phyloP scores from a whole-genome alignment of 2,888 invertebrate species.

The Lepidochitona cinerea region DNA sequence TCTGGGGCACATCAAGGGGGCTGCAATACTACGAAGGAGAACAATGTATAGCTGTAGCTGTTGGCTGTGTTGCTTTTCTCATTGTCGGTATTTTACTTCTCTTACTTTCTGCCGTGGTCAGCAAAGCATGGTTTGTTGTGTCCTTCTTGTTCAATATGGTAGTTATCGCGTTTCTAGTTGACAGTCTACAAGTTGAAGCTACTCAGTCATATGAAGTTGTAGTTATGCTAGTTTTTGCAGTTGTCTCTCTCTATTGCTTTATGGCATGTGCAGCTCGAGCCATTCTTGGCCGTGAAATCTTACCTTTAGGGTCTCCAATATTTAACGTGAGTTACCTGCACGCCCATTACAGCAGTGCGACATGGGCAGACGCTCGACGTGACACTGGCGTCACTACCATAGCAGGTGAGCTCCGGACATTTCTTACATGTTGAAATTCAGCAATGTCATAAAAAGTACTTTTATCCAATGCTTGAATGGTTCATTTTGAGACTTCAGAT shows the following conservation, averaged over 20 bases:
- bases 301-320: slow-evolving; percentile 44
- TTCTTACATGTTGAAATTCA: too few relatives aligned
- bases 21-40: slow-evolving; percentile 23
- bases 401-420: slow-evolving; percentile 48
- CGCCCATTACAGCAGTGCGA: slow-evolving; percentile 34
- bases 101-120: slow-evolving; percentile 40
- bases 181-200: slow-evolving; percentile 21
- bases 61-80: slow-evolving; percentile 39
- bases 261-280: slow-evolving; percentile 33
- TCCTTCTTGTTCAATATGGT: slow-evolving; percentile 38
- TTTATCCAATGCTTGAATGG: too few relatives aligned
- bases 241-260: slow-evolving; percentile 42
- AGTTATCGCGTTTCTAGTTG: slow-evolving; percentile 34
- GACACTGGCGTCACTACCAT: slow-evolving; percentile 44
- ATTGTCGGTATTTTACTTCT: slow-evolving; percentile 37
- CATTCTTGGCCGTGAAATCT: slow-evolving; percentile 34
- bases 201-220: slow-evolving; percentile 38
- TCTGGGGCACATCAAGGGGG: slow-evolving; percentile 43
- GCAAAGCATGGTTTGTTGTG: slow-evolving; percentile 38
- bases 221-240: slow-evolving; percentile 38
- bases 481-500: too few relatives aligned
- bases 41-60: slow-evolving; percentile 28
- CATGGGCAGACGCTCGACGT: slow-evolving; percentile 42
- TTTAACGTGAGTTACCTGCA: slow-evolving; percentile 44
- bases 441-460: too few relatives aligned